A percentile compares a stretch with the other conserved stretches of the same genome.
These are phyloP conservation scores for Tinea trinotella DNA, from an alignment of 2,888 invertebrate species.

Conservation along the genomic window DNA sequence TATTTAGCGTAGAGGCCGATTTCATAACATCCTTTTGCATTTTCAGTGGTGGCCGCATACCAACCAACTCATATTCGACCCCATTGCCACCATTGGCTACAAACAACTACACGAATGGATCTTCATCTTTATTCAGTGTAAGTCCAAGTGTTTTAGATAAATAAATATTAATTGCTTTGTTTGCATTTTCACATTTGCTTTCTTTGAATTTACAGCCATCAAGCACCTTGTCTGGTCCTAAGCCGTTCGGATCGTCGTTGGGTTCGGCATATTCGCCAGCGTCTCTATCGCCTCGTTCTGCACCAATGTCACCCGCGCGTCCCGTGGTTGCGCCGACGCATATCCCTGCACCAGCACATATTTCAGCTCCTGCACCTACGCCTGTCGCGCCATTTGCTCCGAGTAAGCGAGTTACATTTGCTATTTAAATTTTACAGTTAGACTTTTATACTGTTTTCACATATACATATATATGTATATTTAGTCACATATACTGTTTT, in stretches of 20 bases:
- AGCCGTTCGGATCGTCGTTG: slow-evolving; percentile 74
- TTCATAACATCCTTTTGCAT: too few relatives aligned
- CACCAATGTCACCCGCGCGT: slow-evolving; percentile 64
- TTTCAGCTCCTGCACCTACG: slow-evolving; percentile 28
- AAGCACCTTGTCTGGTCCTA: slow-evolving; percentile 71
- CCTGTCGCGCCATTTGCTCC: slow-evolving; percentile 47
- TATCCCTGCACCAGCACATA: slow-evolving; percentile 24
- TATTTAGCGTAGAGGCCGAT: too few relatives aligned
- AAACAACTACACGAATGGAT: slow-evolving; percentile 72
- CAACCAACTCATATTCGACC: slow-evolving; percentile 81
- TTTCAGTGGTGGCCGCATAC: slow-evolving; percentile 76
- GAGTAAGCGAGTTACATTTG: slow-evolving; percentile 70
- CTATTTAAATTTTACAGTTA: slow-evolving; percentile 46
- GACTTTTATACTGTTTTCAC: too few relatives aligned
- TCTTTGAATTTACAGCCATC: slow-evolving; percentile 48
- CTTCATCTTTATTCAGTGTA: slow-evolving; percentile 80
- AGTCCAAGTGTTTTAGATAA: slow-evolving; percentile 34
- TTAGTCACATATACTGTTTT: too few relatives aligned
- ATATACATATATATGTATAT: too few relatives aligned
- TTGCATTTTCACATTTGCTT: not conserved
- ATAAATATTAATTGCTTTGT: not conserved
- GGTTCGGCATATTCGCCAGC: slow-evolving; percentile 64
- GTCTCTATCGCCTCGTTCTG: slow-evolving; percentile 64
- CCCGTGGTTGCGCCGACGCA: slow-evolving; percentile 35
- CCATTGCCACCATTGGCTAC: slow-evolving; percentile 79